Evolutionary conservation across 2,113 vertebrate genomes (phyloP).

Genomic region (Alligator sinensis): DNA sequence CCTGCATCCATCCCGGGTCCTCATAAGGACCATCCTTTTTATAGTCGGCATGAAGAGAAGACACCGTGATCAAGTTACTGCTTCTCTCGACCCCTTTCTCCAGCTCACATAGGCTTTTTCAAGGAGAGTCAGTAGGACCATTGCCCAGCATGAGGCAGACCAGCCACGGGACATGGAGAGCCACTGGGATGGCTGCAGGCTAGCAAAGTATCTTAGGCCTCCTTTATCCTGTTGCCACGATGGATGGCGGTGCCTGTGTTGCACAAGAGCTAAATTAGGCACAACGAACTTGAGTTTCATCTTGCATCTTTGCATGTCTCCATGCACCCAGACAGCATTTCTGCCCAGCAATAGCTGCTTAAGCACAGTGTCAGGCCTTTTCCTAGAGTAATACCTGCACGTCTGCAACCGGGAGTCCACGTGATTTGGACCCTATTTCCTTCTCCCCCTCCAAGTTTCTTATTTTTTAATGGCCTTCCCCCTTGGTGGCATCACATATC

Average conservation of each 20-base stretch:
- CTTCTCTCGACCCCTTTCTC: neutral
- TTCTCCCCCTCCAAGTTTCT: slow-evolving; percentile 34
- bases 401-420: neutral
- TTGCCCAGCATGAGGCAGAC: too few relatives aligned
- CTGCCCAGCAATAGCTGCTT: neutral
- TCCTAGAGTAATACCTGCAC: slow-evolving; percentile 50
- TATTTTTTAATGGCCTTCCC: slow-evolving; percentile 19
- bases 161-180: too few relatives aligned
- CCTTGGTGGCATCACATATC: neutral
- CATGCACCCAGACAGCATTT: neutral
- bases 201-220: too few relatives aligned
- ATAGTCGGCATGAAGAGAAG: neutral
- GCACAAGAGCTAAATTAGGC: neutral
- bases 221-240: neutral
- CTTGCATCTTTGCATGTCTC: neutral
- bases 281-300: neutral
- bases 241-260: neutral
- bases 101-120: neutral
- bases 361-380: neutral
- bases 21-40: neutral
- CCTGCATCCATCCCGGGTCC: neutral
- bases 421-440: slow-evolving; percentile 38
- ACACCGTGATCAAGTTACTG: neutral
- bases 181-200: too few relatives aligned
- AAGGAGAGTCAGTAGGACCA: neutral